Conservation (phyloP, 2,113 vertebrate species). For the Setophaga kirtlandii region DNA sequence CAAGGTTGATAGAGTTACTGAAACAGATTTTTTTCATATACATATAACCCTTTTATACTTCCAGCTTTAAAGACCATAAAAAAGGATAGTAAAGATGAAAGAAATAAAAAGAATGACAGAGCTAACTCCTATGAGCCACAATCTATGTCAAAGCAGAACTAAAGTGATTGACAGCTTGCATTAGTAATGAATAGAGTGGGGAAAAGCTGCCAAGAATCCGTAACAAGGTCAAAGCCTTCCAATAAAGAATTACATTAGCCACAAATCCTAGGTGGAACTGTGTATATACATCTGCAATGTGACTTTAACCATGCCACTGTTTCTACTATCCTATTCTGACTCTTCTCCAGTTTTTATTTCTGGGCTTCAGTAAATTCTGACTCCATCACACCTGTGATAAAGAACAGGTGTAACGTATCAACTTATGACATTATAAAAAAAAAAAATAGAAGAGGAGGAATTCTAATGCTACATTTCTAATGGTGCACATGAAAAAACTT, state of each 20-base stretch:
- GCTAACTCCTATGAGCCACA: slow-evolving; percentile 30
- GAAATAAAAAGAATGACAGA: slow-evolving; percentile 58
- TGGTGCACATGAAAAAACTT: slow-evolving; percentile 22
- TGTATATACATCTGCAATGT: not conserved
- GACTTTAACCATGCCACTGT: not conserved
- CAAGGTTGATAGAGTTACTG: slow-evolving; percentile 38
- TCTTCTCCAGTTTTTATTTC: not conserved
- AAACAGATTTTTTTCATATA: slow-evolving; percentile 46
- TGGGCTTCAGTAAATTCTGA: not conserved
- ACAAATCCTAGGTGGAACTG: slow-evolving; percentile 48
- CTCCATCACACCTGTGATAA: not conserved
- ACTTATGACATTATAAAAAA: not conserved
- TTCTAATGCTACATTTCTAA: slow-evolving; percentile 9
- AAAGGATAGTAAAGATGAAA: slow-evolving; percentile 59
- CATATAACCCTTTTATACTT: slow-evolving; percentile 49
- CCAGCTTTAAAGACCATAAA: slow-evolving; percentile 48
- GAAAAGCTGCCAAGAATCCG: slow-evolving; percentile 44
- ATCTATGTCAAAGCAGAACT: slow-evolving; percentile 57
- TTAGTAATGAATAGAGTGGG: slow-evolving; percentile 58
- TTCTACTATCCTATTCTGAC: not conserved
- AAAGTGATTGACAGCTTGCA: slow-evolving; percentile 60
- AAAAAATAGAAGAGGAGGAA: not conserved
- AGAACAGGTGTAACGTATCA: not conserved
- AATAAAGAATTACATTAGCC: slow-evolving; percentile 58
- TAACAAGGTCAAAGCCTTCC: slow-evolving; percentile 58